phyloP scores from a whole-genome alignment of 2,113 vertebrate species.

The Cyanocitta stelleri region DNA sequence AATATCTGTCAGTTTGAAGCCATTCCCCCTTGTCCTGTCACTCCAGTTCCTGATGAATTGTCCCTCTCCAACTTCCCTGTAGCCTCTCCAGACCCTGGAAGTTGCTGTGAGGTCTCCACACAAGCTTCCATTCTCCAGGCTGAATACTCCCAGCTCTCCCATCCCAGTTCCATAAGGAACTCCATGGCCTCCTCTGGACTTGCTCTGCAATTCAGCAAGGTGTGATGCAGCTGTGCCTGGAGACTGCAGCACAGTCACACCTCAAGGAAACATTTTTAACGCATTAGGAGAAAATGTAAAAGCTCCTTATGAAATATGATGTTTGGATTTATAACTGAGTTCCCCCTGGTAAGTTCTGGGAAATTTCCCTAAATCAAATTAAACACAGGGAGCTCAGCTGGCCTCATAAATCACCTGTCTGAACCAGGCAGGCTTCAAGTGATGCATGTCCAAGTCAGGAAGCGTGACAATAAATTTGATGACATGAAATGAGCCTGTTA shows the following conservation, averaged over 20 bases:
- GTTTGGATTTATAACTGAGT: neutral
- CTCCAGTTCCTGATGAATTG: neutral
- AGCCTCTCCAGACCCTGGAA: neutral
- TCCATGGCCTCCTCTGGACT: neutral
- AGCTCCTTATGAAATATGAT: neutral
- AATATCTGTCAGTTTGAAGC: rapidly evolving
- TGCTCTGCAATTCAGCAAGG: neutral
- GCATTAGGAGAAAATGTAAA: neutral
- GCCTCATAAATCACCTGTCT: conserved; percentile 9
- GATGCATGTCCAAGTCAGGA: neutral
- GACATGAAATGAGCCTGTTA: neutral
- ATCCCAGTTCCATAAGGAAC: rapidly evolving
- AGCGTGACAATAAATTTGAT: neutral
- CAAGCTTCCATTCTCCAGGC: neutral
- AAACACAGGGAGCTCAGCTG: neutral
- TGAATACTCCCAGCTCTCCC: neutral
- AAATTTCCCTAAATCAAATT: conserved; percentile 33
- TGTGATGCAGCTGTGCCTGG: neutral
- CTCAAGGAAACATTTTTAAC: neutral
- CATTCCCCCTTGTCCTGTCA: neutral
- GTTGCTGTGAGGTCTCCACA: neutral
- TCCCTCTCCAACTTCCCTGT: neutral
- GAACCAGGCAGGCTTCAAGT: neutral
- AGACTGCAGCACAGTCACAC: neutral
- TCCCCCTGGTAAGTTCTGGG: neutral